Evolutionary conservation across 2,888 invertebrate genomes (phyloP).

Genomic region (Oligia fasciuncula): DNA sequence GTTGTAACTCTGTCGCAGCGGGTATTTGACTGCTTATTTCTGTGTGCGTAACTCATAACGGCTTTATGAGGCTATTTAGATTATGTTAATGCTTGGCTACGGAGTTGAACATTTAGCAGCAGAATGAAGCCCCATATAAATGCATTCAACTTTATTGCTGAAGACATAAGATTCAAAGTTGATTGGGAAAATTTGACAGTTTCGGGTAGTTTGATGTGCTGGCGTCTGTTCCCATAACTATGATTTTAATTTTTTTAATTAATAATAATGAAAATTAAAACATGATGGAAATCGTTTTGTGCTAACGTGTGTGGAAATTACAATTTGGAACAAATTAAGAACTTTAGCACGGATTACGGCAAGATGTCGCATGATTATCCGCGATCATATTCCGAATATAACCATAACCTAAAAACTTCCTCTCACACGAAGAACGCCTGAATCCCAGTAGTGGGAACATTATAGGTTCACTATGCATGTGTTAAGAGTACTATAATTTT

Average conservation of each 20-base stretch:
- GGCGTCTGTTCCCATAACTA: background rate
- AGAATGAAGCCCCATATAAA: background rate
- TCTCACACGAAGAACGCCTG: background rate
- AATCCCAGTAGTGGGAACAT: background rate
- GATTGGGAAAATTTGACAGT: too few species aligned
- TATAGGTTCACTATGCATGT: background rate
- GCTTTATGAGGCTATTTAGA: background rate
- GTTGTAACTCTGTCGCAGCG: background rate
- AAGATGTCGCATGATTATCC: constrained; percentile 15
- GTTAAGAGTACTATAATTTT: background rate
- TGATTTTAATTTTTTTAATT: background rate
- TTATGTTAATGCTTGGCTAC: background rate
- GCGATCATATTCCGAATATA: background rate
- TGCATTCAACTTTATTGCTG: too few species aligned
- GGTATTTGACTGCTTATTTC: background rate
- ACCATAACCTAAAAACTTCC: background rate
- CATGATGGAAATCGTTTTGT: background rate
- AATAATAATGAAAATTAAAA: background rate
- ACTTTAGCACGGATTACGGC: constrained; percentile 4
- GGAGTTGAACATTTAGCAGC: background rate
- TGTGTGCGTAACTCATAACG: background rate
- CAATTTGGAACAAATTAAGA: constrained; percentile 9
- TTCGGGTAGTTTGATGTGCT: too few species aligned
- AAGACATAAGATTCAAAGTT: too few species aligned
- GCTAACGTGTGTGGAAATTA: background rate